These are phyloP conservation scores for Nephrocerus scutellatus DNA, from an alignment of 2,888 invertebrate species.

Conservation along the genomic window DNA sequence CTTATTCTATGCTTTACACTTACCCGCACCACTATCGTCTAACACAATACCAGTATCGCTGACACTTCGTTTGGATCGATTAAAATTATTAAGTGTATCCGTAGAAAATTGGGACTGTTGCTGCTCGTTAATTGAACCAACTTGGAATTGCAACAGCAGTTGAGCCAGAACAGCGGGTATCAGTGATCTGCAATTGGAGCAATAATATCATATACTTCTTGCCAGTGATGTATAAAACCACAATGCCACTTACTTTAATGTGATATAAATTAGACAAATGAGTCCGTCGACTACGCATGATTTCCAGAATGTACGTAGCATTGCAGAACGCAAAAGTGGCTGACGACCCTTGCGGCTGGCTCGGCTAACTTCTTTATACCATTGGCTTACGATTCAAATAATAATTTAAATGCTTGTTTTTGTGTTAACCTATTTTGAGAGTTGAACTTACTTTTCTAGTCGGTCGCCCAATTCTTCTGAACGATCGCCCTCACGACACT, in stretches of 20 bases:
- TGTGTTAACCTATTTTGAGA: background rate
- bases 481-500: constrained; percentile 56
- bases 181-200: constrained; percentile 33
- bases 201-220: constrained; percentile 8
- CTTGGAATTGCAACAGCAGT: constrained; percentile 43
- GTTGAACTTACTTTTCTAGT: constrained; percentile 40
- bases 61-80: background rate
- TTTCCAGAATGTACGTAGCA: constrained; percentile 62
- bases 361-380: constrained; percentile 57
- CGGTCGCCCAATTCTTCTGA: constrained; percentile 44
- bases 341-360: constrained; percentile 53
- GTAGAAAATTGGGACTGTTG: constrained; percentile 11
- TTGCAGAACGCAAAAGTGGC: constrained; percentile 59
- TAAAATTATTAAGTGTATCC: background rate
- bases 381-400: constrained; percentile 62
- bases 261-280: constrained; percentile 50
- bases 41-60: too few relatives aligned
- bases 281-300: constrained; percentile 60
- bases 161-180: constrained; percentile 46
- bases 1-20: too few relatives aligned
- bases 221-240: background rate
- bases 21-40: too few relatives aligned
- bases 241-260: constrained; percentile 45
- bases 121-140: too few relatives aligned
- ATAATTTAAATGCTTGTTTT: background rate